Base-by-base conservation (phyloP, 2,113 vertebrate species). In the Zapus hudsonius region DNA sequence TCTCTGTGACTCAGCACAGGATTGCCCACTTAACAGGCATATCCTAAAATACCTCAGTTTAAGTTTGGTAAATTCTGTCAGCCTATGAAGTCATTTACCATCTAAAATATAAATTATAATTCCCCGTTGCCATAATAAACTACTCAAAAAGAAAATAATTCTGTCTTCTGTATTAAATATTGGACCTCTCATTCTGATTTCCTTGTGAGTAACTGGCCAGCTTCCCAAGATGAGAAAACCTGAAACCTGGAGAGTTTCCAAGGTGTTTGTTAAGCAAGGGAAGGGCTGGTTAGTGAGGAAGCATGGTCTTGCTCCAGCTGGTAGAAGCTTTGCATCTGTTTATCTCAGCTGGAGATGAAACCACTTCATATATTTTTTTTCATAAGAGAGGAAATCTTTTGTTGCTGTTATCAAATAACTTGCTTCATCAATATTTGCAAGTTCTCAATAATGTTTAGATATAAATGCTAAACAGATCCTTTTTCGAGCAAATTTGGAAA, bases 211-310 rank as follows among this genome's bases (percentile, higher is more conserved):
- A 73, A 55, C 85, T 94, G 84, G 31, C 85, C 12, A 83, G 59
- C 57, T 29, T 90, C 82, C 82, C 38, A 88, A 75, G 10, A 75
- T 42, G 64, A 85, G 33, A 59, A 80, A 73, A 88, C 70, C 70
- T 96, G 85, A 64, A 86, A 90, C 83, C 64, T 89, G 93, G 74
- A 31, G 0, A 20, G 72, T 78, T 79, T 89, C 84, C 90, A 96
- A 74, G 66, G 47, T 42, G 23, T 88, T 93, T 93, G 79, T 95
- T 89, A 72, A 96, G 83, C 88, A 95, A 70, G 47, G 63, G 44
- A 17, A 73, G 33, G 72, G 47, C n/a, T 82, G 42, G 2, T 69
- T 75, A 59, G 47, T 76, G 36, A 90, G 72, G 66, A 90, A 59
- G 40, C 91, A 92, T 72, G 84, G 52, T 85, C 74, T 86, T 57